Percentiles rank a stretch among this genome's conserved stretches.
phyloP scores from a whole-genome alignment of 2,888 invertebrate genomes.

The Diaprepes abbreviatus region DNA sequence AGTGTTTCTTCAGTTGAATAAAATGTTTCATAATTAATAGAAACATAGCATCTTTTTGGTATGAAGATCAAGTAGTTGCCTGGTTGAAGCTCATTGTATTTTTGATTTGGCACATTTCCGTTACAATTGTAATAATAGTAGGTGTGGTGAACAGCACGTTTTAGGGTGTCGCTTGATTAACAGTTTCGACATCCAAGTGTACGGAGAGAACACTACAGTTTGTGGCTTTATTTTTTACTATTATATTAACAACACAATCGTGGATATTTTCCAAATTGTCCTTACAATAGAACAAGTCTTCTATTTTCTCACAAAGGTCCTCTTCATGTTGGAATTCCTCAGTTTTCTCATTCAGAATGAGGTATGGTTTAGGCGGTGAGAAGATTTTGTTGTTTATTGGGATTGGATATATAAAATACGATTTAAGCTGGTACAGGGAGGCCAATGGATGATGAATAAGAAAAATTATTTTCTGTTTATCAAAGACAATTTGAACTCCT shows the following conservation, averaged over 20 bases:
- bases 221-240: neutral
- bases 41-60: neutral
- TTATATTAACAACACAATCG: neutral
- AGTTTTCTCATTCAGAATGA: constrained; percentile 21
- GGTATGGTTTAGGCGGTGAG: constrained; percentile 8
- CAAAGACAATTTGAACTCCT: neutral
- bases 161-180: neutral
- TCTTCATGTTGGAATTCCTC: constrained; percentile 3
- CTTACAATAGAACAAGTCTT: constrained; percentile 5
- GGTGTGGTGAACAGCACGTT: neutral
- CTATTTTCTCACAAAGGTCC: constrained; percentile 7
- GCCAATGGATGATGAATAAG: neutral
- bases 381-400: constrained; percentile 19
- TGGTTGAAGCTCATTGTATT: neutral
- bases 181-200: neutral
- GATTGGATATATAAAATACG: constrained; percentile 11
- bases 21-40: neutral
- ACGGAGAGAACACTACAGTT: neutral
- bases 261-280: neutral
- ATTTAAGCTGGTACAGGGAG: neutral
- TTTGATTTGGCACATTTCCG: neutral
- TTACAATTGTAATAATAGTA: neutral
- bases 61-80: neutral
- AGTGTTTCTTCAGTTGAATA: neutral
- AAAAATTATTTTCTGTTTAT: constrained; percentile 4